Evolutionary conservation across 2,797 vertebrate genomes (phyloP), one percentile per base, ranked within the genome.

Genomic region (Pteropus rufus): DNA sequence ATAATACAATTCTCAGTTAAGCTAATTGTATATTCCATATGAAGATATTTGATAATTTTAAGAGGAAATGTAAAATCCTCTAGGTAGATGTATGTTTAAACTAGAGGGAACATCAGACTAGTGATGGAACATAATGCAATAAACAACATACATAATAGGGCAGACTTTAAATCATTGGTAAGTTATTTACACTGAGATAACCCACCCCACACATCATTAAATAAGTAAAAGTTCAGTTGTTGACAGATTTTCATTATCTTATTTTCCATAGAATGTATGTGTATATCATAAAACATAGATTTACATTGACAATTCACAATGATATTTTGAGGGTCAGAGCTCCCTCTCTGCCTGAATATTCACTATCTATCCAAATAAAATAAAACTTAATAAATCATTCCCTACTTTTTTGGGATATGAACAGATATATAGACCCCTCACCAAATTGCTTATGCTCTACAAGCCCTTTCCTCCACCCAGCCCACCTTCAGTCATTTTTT

Each of bases 21-120:
- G 24, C 18, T 83, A 69, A 96, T 97, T 94, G 91, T 89, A 54
- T 93, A 54, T 75, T 89, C 8, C 18, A n/a, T 26, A 83, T 36
- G 29, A 94, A 72, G 2, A 15, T 77, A 92, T 60, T 96, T 97
- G 39, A 62, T 41, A 0, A 44, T 52, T 64, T 52, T 52, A 62
- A 89, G 29, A 97, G 26, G 1, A 19, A 89, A 3, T 56, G 2
- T 15, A 93, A 94, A 89, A 89, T 89, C 75, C 34, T 79, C 8
- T 70, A 75, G 60, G 41, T 86, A 67, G 2, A 91, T 58, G 0
- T 82, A 21, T 90, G 82, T 85, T 97, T 34, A 95, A 95, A 64
- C 2, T 26, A 89, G 0, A 80, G 0, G 91, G 72, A 97, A 90
- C 0, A 67, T 52, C 14, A 23, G 70, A 91, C 0, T 76, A 31